A percentile compares a stretch with the other conserved stretches of the same genome.
phyloP scores from a whole-genome alignment of 2,797 vertebrate genomes.

The Coregonus ussuriensis region DNA sequence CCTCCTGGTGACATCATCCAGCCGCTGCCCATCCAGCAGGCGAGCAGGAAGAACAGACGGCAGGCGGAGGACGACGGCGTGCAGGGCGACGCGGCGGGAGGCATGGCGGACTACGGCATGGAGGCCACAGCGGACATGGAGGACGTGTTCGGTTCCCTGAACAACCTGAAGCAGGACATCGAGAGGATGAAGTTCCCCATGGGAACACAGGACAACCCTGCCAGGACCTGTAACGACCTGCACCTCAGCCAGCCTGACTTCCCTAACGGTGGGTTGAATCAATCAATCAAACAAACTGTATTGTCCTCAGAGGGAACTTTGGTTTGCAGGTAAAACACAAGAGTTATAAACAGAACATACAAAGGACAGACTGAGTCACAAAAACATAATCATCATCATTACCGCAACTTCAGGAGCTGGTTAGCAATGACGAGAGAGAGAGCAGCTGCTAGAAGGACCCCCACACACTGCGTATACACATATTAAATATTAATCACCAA shows the following conservation, averaged over 20 bases:
- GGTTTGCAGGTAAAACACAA: neutral
- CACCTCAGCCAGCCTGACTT: conserved; percentile 94
- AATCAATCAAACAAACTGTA: neutral
- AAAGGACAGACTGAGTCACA: neutral
- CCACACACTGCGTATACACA: neutral
- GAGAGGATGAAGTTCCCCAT: conserved; percentile 97
- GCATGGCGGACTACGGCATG: conserved; percentile 80
- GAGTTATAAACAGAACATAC: neutral
- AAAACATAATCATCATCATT: neutral
- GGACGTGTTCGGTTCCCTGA: conserved; percentile 92
- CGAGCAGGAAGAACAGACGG: conserved; percentile 82
- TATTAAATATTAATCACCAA: neutral
- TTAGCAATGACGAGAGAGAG: neutral
- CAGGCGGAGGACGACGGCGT: conserved; percentile 68
- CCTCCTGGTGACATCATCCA: conserved; percentile 94
- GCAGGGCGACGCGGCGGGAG: conserved; percentile 79
- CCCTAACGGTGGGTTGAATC: conserved; percentile 83
- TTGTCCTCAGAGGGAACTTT: neutral
- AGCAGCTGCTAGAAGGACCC: too few species aligned
- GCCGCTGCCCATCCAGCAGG: conserved; percentile 88
- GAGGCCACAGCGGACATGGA: conserved; percentile 85
- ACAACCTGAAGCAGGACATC: conserved; percentile 94
- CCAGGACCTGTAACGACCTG: conserved; percentile 94
- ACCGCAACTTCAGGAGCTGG: neutral
- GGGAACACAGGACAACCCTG: conserved; percentile 94